These are phyloP conservation scores for Xylocopa sonorina DNA, from an alignment of 1,140 invertebrate species.

Conservation along the genomic window DNA sequence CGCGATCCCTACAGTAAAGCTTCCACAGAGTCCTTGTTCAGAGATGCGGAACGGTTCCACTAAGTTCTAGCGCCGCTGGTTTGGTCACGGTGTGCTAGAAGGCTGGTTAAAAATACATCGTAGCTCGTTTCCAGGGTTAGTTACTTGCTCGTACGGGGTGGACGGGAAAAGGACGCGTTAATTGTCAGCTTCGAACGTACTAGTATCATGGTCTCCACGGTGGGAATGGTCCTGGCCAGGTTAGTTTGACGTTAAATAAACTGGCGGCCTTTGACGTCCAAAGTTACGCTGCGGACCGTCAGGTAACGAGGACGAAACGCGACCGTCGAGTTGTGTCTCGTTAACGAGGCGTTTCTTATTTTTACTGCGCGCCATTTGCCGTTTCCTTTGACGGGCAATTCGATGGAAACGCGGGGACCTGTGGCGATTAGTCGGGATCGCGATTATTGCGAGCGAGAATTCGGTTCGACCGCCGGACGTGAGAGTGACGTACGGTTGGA, in stretches of 20 bases:
- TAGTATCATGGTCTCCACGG: slow-evolving; percentile 16
- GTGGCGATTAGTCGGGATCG: slow-evolving; percentile 5
- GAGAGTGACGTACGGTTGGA: not conserved
- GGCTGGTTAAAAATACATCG: slow-evolving; percentile 41
- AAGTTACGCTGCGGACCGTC: slow-evolving; percentile 7
- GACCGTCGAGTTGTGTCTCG: not conserved
- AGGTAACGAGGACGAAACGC: slow-evolving; percentile 5
- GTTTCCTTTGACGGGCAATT: slow-evolving; percentile 10
- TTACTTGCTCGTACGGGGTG: not conserved
- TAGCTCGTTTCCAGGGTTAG: slow-evolving; percentile 31
- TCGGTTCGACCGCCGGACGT: not conserved
- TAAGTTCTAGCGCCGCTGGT: too few species aligned
- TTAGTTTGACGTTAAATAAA: slow-evolving; percentile 51
- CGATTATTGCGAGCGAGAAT: not conserved
- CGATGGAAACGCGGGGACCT: slow-evolving; percentile 2
- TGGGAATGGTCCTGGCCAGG: slow-evolving; percentile 5
- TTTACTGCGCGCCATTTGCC: slow-evolving; percentile 24
- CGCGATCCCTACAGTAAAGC: too few species aligned
- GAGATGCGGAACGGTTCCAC: too few species aligned
- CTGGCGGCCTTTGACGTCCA: slow-evolving; percentile 27
- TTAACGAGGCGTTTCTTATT: slow-evolving; percentile 46
- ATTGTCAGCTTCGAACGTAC: slow-evolving; percentile 22
- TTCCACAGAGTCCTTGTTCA: too few species aligned
- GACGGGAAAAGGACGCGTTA: not conserved
- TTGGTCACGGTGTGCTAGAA: not conserved